Base-by-base conservation (phyloP, 2,113 vertebrate genomes). In the Garra rufa region DNA sequence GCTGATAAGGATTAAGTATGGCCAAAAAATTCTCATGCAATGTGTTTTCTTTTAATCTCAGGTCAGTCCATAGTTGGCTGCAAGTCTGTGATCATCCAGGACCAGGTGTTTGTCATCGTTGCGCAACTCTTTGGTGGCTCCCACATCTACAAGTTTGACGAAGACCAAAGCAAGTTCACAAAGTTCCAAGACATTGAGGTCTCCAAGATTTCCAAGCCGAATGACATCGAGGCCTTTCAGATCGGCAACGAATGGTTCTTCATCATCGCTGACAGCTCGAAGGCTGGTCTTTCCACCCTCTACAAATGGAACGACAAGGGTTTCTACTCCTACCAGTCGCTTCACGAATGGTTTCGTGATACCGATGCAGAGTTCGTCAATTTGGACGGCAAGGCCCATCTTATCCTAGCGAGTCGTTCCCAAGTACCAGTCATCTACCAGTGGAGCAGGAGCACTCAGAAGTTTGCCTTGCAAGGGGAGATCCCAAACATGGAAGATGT, bases 301-400 rank as follows among this genome's bases (percentile, higher is more conserved):
- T 99, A 99, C 88, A 99, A 99, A 34, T 99, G 98, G 98, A 98
- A 97, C 71, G 96, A 96, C 91, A 99, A 98, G 88, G 98, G 97
- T 0, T 99, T 99, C 91, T 99, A 99, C 86, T 98, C 97, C 0
- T 97, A 98, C 90, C 97, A 99, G 90, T 98, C 97, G 1, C 92
- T 99, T 86, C 98, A 99, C 0, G 97, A 99, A 91, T 99, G 98
- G 98, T 99, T 97, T 92, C 94, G 98, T 10, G 97, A 99, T 93
- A 99, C 97, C 0, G 98, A 99, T 21, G 96, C 97, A 0, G 97
- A 99, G 91, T 98, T 97, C 85, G 92, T 99, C 0, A 91, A 98
- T 82, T 93, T 99, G 83, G 97, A 98, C 0, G 97, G 97, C 13
- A 99, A 99, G 70, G 94, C 97, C 0, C 94, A 98, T 87, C 94